These are phyloP conservation scores for Pomatorhinus ruficollis DNA, from an alignment of 2,113 vertebrate species.

Conservation along the genomic window DNA sequence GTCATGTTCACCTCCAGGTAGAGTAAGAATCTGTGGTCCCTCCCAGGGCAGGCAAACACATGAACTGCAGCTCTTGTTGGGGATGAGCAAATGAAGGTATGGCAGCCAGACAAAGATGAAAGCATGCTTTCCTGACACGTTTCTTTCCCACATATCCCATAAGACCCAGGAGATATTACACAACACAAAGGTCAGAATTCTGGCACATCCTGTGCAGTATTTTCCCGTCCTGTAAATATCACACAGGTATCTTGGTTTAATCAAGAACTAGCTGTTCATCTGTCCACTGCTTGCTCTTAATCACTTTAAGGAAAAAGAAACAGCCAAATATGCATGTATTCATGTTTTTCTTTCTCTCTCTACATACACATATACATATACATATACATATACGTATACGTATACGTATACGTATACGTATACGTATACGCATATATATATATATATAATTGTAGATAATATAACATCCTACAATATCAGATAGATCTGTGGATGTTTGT, in stretches of 20 bases:
- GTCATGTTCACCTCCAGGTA: neutral
- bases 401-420: neutral
- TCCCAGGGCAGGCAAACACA: neutral
- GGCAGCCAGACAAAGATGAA: neutral
- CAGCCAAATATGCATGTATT: accelerated
- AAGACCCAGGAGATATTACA: neutral
- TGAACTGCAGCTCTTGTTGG: neutral
- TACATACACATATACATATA: neutral
- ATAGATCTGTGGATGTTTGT: neutral
- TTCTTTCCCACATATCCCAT: neutral
- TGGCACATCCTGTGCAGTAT: neutral
- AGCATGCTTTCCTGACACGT: neutral
- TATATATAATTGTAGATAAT: neutral
- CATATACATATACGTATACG: neutral
- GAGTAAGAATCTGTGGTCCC: neutral
- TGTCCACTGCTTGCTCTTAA: neutral
- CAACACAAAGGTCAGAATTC: neutral
- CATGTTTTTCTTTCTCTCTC: neutral
- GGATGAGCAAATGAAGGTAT: neutral
- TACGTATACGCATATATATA: too few relatives aligned
- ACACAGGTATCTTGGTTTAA: neutral
- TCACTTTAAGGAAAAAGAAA: neutral
- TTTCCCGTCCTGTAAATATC: neutral
- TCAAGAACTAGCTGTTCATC: neutral
- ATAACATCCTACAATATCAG: neutral